These are phyloP conservation scores for Caenorhabditis macrosperma DNA, from an alignment of 2,888 invertebrate species.

Conservation along the genomic window DNA sequence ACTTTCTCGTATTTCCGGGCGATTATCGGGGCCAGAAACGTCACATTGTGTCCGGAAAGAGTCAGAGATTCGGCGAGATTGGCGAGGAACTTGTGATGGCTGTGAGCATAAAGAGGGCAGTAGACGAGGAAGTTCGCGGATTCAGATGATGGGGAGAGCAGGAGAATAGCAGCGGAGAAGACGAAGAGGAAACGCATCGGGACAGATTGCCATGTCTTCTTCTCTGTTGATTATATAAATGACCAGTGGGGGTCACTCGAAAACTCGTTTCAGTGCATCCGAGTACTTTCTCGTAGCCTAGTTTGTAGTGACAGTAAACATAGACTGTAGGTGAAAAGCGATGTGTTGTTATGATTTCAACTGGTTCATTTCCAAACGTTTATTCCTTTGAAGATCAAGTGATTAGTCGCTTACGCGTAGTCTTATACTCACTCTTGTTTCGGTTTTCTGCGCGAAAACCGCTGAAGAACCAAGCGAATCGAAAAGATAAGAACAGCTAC, in stretches of 20 bases:
- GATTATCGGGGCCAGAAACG: slow-evolving; percentile 41
- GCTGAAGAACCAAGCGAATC: background rate
- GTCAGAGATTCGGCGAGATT: slow-evolving; percentile 43
- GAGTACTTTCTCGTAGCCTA: slow-evolving; percentile 7
- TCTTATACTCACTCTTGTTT: background rate
- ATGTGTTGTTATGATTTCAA: background rate
- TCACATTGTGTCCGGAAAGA: slow-evolving; percentile 42
- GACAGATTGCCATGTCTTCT: background rate
- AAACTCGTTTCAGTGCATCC: slow-evolving; percentile 6
- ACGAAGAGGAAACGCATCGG: background rate
- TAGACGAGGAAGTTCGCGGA: slow-evolving; percentile 5
- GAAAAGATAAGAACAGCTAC: background rate
- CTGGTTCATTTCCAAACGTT: background rate
- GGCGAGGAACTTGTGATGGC: slow-evolving; percentile 42
- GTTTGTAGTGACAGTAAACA: slow-evolving; percentile 3
- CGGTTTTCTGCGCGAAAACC: background rate
- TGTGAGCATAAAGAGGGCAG: slow-evolving; percentile 43
- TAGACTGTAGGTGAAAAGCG: background rate
- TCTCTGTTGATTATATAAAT: background rate
- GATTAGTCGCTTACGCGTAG: background rate
- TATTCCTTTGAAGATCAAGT: background rate
- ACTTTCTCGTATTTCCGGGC: slow-evolving; percentile 31
- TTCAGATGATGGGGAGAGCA: background rate
- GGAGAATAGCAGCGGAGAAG: background rate
- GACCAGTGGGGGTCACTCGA: background rate